Percentiles rank a stretch among this genome's conserved stretches.
These are phyloP conservation scores for Rousettus leschenaultii DNA, from an alignment of 2,113 vertebrate genomes.

Conservation along the genomic window DNA sequence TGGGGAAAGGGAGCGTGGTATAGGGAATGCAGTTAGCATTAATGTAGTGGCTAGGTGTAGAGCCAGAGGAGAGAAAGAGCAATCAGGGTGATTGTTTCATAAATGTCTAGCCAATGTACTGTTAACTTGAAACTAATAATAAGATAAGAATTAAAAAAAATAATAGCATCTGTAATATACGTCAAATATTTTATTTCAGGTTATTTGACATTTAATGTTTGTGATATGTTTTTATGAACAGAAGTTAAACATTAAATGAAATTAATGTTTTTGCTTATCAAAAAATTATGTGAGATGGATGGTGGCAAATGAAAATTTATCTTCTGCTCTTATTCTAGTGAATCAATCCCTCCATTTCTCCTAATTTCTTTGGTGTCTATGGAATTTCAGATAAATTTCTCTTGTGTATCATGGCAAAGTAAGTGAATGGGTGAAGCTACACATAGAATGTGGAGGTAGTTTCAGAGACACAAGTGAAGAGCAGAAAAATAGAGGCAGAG, in stretches of 20 bases:
- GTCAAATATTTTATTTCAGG: neutral
- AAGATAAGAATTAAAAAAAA: neutral
- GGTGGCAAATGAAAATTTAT: neutral
- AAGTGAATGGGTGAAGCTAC: neutral
- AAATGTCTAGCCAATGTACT: too few relatives aligned
- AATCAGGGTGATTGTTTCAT: too few relatives aligned
- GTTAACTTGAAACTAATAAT: too few relatives aligned
- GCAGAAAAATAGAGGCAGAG: conserved; percentile 26
- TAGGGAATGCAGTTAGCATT: too few relatives aligned
- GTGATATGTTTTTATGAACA: neutral
- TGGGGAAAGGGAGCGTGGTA: too few relatives aligned
- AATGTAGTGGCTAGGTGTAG: too few relatives aligned
- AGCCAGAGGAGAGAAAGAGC: too few relatives aligned
- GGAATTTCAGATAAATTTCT: conserved; percentile 40
- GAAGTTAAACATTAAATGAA: conserved; percentile 13
- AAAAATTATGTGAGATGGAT: conserved; percentile 5
- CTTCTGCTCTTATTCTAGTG: neutral
- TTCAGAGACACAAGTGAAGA: conserved; percentile 37
- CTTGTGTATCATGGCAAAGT: conserved; percentile 6
- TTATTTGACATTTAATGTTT: conserved; percentile 29
- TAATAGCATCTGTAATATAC: neutral
- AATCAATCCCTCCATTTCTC: conserved; percentile 29
- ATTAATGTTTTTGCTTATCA: conserved; percentile 13
- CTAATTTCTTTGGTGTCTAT: neutral
- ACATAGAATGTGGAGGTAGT: neutral